Conservation (phyloP, 1,140 invertebrate species). For the Leptinotarsa defecta region DNA sequence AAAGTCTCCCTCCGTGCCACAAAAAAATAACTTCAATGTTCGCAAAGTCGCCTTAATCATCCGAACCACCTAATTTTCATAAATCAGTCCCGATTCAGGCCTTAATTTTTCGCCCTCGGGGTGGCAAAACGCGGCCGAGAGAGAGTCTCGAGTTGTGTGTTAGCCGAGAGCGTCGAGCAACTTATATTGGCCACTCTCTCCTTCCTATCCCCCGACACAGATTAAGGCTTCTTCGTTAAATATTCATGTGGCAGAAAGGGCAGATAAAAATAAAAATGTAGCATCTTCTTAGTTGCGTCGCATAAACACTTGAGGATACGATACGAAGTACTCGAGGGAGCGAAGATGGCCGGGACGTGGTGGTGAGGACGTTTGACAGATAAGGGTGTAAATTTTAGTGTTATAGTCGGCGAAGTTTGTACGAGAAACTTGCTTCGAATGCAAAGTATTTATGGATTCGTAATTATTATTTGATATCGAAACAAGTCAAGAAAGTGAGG, state of each 20-base stretch:
- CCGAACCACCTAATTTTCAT: conserved; percentile 44
- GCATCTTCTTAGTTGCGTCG: conserved; percentile 48
- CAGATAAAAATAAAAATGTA: conserved; percentile 55
- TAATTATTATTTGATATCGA: no score
- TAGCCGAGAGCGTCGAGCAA: conserved; percentile 44
- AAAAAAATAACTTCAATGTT: background rate
- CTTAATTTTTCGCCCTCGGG: conserved; percentile 46
- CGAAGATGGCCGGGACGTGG: background rate
- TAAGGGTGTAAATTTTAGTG: conserved; percentile 26
- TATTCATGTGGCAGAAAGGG: conserved; percentile 55
- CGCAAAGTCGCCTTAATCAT: conserved; percentile 25
- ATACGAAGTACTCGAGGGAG: conserved; percentile 39
- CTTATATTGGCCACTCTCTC: conserved; percentile 53
- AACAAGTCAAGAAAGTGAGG: no score
- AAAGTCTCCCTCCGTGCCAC: no score
- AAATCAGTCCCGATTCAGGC: conserved; percentile 52
- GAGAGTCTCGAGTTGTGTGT: conserved; percentile 31
- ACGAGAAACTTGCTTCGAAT: no score
- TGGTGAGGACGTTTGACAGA: conserved; percentile 29
- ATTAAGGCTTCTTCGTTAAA: conserved; percentile 55
- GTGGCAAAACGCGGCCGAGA: conserved; percentile 31
- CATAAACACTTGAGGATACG: conserved; percentile 53
- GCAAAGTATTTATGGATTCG: no score
- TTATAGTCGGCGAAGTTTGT: background rate
- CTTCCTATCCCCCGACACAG: conserved; percentile 53